Base-by-base conservation (phyloP, 2,888 invertebrate genomes). In the Euzetes globulus region DNA sequence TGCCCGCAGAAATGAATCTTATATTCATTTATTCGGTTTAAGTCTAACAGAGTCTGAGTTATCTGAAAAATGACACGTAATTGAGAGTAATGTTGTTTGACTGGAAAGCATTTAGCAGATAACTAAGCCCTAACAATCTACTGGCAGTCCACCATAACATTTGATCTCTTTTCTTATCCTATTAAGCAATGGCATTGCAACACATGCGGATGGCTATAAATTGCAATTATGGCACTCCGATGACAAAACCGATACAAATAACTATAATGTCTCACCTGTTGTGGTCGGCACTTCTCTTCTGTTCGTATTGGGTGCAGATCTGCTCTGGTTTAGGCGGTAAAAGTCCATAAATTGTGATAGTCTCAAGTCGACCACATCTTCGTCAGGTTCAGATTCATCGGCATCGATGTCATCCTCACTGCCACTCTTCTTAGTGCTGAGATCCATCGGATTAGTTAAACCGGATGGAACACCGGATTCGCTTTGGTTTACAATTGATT, bases 361-460 rank as follows among this genome's bases (percentile, higher is more conserved):
- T 2, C 58, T 58, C 58, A 58, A 17, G 27, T 58, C 58, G 25
- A 58, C 29, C 7, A 58, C 58, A 19, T 19, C 55, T 4, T 58
- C 58, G 1, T 58, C 58, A 27, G 80, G 79, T 52, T 78, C 80
- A 29, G 78, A 79, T 13, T 80, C 80, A 58, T 77, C 78, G 37
- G 78, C 79, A 55, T 80, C 79, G 68, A 79, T 79, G 52, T 77
- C 74, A 52, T 78, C 77, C 74, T 75, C 72, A 70, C 50, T 50
- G 41, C 4, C 13, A 47, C 50, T 41, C 27, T 22, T 6, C 41
- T 71, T 71, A 9, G 41, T 45, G 45, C 50, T 71, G 27, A 58
- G 58, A 58, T 58, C 58, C 58, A 58, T 58, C 6, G 58, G 58
- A 58, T 58, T 58, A 27, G 58, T 58, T n/a, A n/a, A 5, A 25